Evolutionary conservation across 1,140 invertebrate genomes (phyloP), one percentile per base, ranked within the genome.

Genomic region (Papilio helenus): DNA sequence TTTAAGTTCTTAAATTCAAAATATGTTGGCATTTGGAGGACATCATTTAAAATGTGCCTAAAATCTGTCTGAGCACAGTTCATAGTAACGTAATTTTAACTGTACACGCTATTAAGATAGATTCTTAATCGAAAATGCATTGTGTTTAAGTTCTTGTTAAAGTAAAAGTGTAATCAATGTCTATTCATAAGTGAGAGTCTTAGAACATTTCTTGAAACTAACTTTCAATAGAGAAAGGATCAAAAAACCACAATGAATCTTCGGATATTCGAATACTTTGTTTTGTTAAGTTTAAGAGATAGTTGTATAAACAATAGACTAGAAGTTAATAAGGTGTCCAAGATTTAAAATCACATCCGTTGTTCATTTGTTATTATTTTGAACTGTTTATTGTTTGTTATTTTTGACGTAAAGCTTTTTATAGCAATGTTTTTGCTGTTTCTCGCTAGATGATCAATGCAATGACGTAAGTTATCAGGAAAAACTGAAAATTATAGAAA

Each of bases 81-180:
- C 79, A 80, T 79, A 82, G 68, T 20, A 44, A 81, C 29, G 55
- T 79, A 81, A 83, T 80, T 82, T 80, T 73, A 77, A 81, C 81
- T 80, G 42, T 26, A 34, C 14, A 9, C 9, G 18, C n/a, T 29
- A 18, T 44, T 26, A 79, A 79, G 46, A 42, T 79, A 34, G 39
- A 79, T 79, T 81, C 51, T 76, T 76, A 73, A 73, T 73, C 23
- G 42, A 73, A 73, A 73, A 46, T 44, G n/a, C 44, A 46, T 44
- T 44, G 72, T 73, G n/a, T 20, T 20, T 46, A 46, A 18, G n/a
- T 61, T 26, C 20, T 61, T 26, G 58, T 61, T 26, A 61, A 61
- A 61, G 20, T 61, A 55, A 55, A 55, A 55, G 51, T 55, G n/a
- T 55, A 55, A 55, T 55, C 18, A 55, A 55, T 55, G 4, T 55